Evolutionary conservation across 30 jellyfish, hydroid and myxozoan genomes (phyloP).

Genomic region (Chrysaora quinquecirrha): DNA sequence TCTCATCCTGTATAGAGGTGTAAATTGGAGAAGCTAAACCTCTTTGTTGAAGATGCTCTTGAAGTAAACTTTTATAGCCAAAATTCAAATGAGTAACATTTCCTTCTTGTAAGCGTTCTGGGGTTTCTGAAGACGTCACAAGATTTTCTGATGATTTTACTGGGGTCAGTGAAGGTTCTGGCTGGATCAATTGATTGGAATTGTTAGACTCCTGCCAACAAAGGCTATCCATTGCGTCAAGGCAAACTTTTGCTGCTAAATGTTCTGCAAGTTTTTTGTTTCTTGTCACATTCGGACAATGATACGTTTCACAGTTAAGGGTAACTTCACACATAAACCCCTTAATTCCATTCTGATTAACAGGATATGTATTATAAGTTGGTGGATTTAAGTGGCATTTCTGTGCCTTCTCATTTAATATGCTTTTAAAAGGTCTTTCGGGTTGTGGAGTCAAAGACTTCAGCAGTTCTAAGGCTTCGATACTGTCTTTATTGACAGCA

Average conservation of each 20-base stretch:
- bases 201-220: no score
- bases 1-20: not conserved
- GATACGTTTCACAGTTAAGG: not conserved
- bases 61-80: constrained; percentile 15
- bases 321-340: constrained; percentile 13
- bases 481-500: no score
- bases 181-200: no score
- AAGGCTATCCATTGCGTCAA: no score
- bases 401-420: constrained; percentile 19
- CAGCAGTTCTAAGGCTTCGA: no score
- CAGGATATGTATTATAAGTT: not conserved
- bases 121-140: not conserved
- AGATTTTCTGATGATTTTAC: not conserved
- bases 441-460: no score
- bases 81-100: not conserved
- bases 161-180: no score
- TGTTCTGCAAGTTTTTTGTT: constrained; percentile 44
- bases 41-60: constrained; percentile 38
- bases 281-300: not conserved
- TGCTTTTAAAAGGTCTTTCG: constrained; percentile 8
- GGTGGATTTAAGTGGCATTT: constrained; percentile 6
- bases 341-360: not conserved
- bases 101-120: no score
- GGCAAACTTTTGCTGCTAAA: no score
- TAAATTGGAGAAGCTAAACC: constrained; percentile 24